A percentile compares a stretch with the other conserved stretches of the same genome.
Conservation (phyloP, 2,113 vertebrate species). For the Oxyura jamaicensis region DNA sequence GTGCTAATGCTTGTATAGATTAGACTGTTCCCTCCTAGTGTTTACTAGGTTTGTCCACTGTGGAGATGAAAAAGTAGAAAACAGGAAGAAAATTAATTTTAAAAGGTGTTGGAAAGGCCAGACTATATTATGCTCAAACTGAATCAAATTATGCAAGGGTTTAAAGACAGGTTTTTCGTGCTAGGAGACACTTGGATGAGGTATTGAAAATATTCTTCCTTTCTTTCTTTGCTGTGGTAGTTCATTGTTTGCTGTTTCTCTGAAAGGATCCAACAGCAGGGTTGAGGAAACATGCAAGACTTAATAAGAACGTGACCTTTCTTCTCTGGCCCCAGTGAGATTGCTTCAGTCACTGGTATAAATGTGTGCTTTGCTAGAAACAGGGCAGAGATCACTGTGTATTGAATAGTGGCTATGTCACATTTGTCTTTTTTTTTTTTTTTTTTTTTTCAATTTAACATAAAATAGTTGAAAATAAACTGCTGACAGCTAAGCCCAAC, state of each 20-base stretch:
- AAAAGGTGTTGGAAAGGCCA: constrained; percentile 20
- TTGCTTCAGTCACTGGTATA: not conserved
- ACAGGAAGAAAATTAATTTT: constrained; percentile 20
- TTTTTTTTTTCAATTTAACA: not conserved
- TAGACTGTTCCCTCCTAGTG: not conserved
- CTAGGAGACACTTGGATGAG: not conserved
- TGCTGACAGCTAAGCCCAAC: not conserved
- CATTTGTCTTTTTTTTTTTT: not conserved
- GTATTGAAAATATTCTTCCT: constrained; percentile 1
- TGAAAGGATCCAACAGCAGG: not conserved
- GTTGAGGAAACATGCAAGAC: not conserved
- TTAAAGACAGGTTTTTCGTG: not conserved
- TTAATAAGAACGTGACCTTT: not conserved
- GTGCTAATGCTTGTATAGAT: not conserved
- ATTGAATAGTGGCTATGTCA: not conserved
- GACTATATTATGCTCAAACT: not conserved
- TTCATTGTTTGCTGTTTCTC: not conserved
- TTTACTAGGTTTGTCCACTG: not conserved
- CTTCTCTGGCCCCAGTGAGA: not conserved
- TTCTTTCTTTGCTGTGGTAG: not conserved
- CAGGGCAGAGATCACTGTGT: not conserved
- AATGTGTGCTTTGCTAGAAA: not conserved
- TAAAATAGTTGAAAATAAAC: not conserved
- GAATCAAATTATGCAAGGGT: not conserved
- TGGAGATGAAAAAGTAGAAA: not conserved